Evolutionary conservation across 2,797 vertebrate species (phyloP).

Genomic region (Sebastes umbrosus): DNA sequence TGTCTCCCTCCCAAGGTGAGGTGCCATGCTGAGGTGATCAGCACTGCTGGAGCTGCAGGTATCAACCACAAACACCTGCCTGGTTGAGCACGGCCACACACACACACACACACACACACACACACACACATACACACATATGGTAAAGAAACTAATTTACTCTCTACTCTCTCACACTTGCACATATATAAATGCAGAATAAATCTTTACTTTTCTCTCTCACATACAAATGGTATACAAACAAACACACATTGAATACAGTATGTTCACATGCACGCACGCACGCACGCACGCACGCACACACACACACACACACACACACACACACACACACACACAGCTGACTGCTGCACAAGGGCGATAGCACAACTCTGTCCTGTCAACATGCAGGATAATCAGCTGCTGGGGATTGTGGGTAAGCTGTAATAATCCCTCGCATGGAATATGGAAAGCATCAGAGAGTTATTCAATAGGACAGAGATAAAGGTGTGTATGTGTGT

Average conservation of each 20-base stretch:
- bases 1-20: constrained; percentile 75
- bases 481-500: constrained; percentile 70
- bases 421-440: constrained; percentile 91
- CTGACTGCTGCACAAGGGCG: constrained; percentile 74
- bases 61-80: constrained; percentile 79
- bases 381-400: constrained; percentile 91
- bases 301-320: constrained; percentile 38
- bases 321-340: constrained; percentile 40
- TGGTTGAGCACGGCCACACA: constrained; percentile 30
- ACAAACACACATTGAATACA: constrained; percentile 41
- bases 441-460: constrained; percentile 93
- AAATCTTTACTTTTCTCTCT: constrained; percentile 49
- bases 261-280: constrained; percentile 21
- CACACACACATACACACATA: neutral
- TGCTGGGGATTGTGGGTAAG: constrained; percentile 88
- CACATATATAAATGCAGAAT: constrained; percentile 36
- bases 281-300: constrained; percentile 25
- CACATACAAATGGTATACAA: constrained; percentile 23
- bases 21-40: constrained; percentile 74
- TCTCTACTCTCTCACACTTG: constrained; percentile 2
- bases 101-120: constrained; percentile 2
- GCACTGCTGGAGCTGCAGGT: constrained; percentile 71
- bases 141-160: constrained; percentile 24
- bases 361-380: constrained; percentile 90
- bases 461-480: constrained; percentile 88